Percentiles rank a stretch among this genome's conserved stretches.
These are phyloP conservation scores for Gadus chalcogrammus DNA, from an alignment of 2,113 vertebrate species.

Conservation along the genomic window DNA sequence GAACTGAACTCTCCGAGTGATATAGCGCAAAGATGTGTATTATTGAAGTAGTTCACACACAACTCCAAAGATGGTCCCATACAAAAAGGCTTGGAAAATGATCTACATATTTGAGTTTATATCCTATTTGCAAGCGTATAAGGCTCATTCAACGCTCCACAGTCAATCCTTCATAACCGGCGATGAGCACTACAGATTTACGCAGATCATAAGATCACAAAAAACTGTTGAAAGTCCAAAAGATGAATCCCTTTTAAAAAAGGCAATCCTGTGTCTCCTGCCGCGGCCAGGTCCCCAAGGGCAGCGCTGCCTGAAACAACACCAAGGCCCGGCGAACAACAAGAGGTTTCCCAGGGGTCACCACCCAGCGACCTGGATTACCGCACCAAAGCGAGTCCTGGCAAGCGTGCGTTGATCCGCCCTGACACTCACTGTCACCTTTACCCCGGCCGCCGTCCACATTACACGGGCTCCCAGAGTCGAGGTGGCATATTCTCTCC, in stretches of 20 bases:
- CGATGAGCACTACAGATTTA: neutral
- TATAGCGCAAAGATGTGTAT: too few relatives aligned
- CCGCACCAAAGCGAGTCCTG: slow-evolving; percentile 80
- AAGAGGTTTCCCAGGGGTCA: slow-evolving; percentile 80
- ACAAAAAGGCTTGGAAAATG: too few relatives aligned
- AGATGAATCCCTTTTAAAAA: slow-evolving; percentile 35
- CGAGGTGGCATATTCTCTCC: slow-evolving; percentile 81
- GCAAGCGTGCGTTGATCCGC: slow-evolving; percentile 87
- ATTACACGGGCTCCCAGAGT: slow-evolving; percentile 81
- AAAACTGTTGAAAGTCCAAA: slow-evolving; percentile 38
- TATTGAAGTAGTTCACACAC: too few relatives aligned
- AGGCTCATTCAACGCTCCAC: too few relatives aligned
- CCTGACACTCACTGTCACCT: slow-evolving; percentile 89
- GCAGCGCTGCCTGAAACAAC: slow-evolving; percentile 76
- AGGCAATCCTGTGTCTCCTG: slow-evolving; percentile 76
- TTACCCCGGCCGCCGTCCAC: slow-evolving; percentile 81
- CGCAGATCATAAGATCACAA: slow-evolving; percentile 15
- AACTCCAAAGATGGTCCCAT: too few relatives aligned
- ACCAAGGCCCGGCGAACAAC: slow-evolving; percentile 65
- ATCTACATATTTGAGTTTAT: too few relatives aligned
- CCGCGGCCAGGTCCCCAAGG: slow-evolving; percentile 77
- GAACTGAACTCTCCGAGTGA: too few relatives aligned
- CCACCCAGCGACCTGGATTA: slow-evolving; percentile 80
- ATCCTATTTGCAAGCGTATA: too few relatives aligned
- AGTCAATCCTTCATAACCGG: too few relatives aligned